Evolutionary conservation across 2,113 vertebrate genomes (phyloP), one percentile per base, ranked within the genome.

Genomic region (Cheilinus undulatus): DNA sequence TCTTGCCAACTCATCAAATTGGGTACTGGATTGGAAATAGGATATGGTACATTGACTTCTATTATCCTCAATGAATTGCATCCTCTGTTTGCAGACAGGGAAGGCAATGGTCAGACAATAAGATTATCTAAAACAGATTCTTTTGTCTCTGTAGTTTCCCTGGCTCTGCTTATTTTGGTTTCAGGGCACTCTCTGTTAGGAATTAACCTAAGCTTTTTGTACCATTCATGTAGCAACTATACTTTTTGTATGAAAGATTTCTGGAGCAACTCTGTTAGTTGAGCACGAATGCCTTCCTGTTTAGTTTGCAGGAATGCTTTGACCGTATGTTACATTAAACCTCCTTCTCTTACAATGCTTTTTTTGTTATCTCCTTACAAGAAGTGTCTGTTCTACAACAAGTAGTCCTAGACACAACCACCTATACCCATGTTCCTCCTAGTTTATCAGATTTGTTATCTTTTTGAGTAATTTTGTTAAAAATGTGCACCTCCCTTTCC

Each of bases 291-390:
- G 50, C 11, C 48, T 76, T 42, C 11, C 23, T 76, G 40, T 43
- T 11, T 27, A 9, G n/a, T 56, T 73, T 69, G 42, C 22, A 67
- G 51, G 43, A 52, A 67, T 71, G 17, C 14, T 76, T 24, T 28
- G 70, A 74, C 64, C 51, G 23, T 50, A 20, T 77, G 69, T 81
- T 84, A 81, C 54, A 64, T 81, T 84, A 75, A 89, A 42, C 42
- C 60, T 51, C 52, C 54, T 70, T 65, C 64, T 52, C 52, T 43
- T 22, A 28, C 65, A 11, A 19, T 58, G 24, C 58, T 52, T 23
- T 60, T n/a, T 32, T 69, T 56, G 15, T 76, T 40, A 27, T 2
- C 15, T 17, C n/a, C 12, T 65, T 46, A 78, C 5, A 49, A 51
- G 17, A 66, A 24, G 22, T 3, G 0, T 36, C 22, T 45, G 17